Evolutionary conservation across 1,140 invertebrate genomes (phyloP).

Genomic region (Drosophila kohkoa): DNA sequence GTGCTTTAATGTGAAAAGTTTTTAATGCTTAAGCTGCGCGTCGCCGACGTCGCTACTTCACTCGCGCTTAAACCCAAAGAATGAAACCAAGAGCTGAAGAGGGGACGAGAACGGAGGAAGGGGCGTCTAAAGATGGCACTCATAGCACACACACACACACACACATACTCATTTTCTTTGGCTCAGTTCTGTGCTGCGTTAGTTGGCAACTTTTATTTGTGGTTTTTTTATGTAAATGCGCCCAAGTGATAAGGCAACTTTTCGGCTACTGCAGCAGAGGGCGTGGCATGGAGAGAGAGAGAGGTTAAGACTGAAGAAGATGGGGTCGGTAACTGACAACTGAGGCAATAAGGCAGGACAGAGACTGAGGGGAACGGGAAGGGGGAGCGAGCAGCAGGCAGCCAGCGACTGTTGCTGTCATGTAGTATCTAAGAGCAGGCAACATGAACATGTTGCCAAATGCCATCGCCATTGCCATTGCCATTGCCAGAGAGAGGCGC

Average conservation of each 20-base stretch:
- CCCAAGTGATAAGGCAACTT: constrained; percentile 83
- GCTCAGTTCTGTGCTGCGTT: constrained; percentile 66
- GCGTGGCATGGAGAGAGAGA: neutral
- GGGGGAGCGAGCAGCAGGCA: constrained; percentile 5
- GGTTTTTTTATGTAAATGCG: constrained; percentile 84
- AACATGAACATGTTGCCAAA: constrained; percentile 82
- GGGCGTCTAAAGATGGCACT: constrained; percentile 34
- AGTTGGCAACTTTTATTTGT: constrained; percentile 83
- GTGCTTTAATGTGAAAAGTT: constrained; percentile 83
- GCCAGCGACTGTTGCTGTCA: constrained; percentile 66
- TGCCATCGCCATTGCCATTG: constrained; percentile 43
- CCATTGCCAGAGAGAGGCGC: no score
- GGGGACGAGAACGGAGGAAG: neutral
- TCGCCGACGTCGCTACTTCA: constrained; percentile 26
- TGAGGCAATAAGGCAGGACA: neutral
- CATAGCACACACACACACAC: constrained; percentile 28
- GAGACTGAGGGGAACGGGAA: neutral
- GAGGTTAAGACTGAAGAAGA: neutral
- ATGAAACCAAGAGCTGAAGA: neutral
- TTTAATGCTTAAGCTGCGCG: constrained; percentile 79
- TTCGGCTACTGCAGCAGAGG: constrained; percentile 66
- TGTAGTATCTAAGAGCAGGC: constrained; percentile 73
- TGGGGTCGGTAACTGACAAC: constrained; percentile 35
- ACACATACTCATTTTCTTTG: constrained; percentile 67
- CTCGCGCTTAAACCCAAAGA: constrained; percentile 36